Percentiles rank a stretch among this genome's conserved stretches.
Conservation (phyloP, 2,113 vertebrate species). For the Ifrita kowaldi region DNA sequence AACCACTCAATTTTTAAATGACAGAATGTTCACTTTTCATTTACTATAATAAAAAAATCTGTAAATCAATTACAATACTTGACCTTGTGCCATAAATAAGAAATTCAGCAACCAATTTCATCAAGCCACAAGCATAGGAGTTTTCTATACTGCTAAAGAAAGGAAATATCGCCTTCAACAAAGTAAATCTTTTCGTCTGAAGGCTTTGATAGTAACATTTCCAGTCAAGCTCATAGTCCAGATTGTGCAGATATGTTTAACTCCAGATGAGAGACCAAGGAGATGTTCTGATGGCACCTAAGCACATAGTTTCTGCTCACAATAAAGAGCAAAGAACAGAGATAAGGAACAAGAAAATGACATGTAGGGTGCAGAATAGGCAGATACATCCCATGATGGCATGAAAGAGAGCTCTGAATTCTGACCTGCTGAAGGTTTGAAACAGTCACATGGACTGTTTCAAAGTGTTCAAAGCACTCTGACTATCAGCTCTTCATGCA, state of each 20-base stretch:
- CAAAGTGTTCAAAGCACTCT: neutral
- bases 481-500: neutral
- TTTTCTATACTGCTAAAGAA: neutral
- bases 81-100: neutral
- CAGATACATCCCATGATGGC: fast-evolving
- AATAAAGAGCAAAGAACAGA: neutral
- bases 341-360: neutral
- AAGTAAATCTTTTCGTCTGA: neutral
- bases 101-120: neutral
- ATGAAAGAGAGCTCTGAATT: neutral
- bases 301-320: fast-evolving
- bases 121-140: neutral
- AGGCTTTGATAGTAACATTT: neutral
- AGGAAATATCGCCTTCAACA: neutral
- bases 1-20: neutral
- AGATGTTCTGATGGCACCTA: neutral
- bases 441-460: neutral
- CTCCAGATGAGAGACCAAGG: neutral
- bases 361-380: neutral
- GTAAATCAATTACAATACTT: neutral
- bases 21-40: neutral
- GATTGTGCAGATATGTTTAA: neutral
- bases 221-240: neutral
- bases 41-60: neutral
- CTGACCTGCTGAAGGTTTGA: neutral